Evolutionary conservation across 2,797 vertebrate genomes (phyloP), one percentile per base, ranked within the genome.

Genomic region (Peromyscus nudipes): DNA sequence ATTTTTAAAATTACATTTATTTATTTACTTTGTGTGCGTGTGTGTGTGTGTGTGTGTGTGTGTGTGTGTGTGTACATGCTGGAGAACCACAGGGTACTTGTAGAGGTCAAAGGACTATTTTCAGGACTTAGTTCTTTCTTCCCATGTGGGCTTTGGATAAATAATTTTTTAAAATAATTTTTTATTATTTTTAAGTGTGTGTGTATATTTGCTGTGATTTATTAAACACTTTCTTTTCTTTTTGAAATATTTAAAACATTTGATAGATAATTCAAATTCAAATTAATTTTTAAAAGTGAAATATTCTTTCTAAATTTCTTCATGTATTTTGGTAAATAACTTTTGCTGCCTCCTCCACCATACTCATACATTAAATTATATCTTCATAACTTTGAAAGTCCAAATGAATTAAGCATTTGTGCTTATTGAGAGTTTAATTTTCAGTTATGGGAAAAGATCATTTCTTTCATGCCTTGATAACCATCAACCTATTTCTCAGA

Each of bases 351-450:
- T 17, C 14, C 21, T 55, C 46, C 17, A 52, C 10, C 25, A 77
- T 34, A 52, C 19, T 62, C 46, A 91, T 25, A 57, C 77, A 87
- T 64, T 65, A 82, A 81, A 65, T 79, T 27, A 4, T 25, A 29
- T 46, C 10, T 52, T 43, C 34, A 57, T 31, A 86, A 76, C 65
- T 76, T 82, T 81, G 31, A 76, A 23, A 62, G 19, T 31, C 21
- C 89, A 86, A 92, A 76, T 49, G 8, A 82, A 69, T 62, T 52
- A 87, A 64, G 34, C 49, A 62, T 76, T 76, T 91, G n/a, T 82
- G 60, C 43, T 76, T 37, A 88, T 31, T 14, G 40, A 89, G n/a
- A 92, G 62, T 71, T 89, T 82, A 92, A 91, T 76, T 95, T 91
- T 92, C 64, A 81, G 40, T 69, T 75, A 43, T 43, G 2, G 71